phyloP scores from a whole-genome alignment of 1,140 invertebrate species.

The Ceratina japonica region DNA sequence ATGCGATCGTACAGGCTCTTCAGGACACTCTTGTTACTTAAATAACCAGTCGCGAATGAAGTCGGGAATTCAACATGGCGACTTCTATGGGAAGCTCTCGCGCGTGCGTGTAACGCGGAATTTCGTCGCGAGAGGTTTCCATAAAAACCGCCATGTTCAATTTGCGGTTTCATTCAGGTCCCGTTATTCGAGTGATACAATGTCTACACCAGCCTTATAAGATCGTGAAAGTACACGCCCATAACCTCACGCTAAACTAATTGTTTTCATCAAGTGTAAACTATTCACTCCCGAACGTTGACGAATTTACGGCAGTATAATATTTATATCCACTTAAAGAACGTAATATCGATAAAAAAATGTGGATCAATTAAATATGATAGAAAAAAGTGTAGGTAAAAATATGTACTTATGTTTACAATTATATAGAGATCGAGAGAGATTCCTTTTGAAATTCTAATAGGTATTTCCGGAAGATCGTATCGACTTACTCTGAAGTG shows the following conservation, averaged over 20 bases:
- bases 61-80: too few relatives aligned
- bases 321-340: neutral
- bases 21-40: too few relatives aligned
- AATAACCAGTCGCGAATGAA: too few relatives aligned
- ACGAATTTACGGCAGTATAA: neutral
- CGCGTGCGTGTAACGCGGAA: too few relatives aligned
- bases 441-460: too few relatives aligned
- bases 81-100: too few relatives aligned
- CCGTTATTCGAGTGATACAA: too few relatives aligned
- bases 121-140: too few relatives aligned
- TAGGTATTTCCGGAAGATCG: neutral
- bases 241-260: conserved; percentile 66
- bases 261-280: neutral
- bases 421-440: neutral
- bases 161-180: too few relatives aligned
- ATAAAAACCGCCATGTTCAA: too few relatives aligned
- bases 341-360: conserved; percentile 19
- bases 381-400: neutral
- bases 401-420: conserved; percentile 5
- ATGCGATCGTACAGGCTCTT: too few relatives aligned
- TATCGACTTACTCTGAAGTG: conserved; percentile 36
- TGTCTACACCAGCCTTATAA: neutral
- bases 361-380: neutral
- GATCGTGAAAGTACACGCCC: conserved; percentile 66
- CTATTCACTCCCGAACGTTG: neutral